phyloP scores from a whole-genome alignment of 1,140 invertebrate genomes.

The Stenopsyche tienmushanensis region DNA sequence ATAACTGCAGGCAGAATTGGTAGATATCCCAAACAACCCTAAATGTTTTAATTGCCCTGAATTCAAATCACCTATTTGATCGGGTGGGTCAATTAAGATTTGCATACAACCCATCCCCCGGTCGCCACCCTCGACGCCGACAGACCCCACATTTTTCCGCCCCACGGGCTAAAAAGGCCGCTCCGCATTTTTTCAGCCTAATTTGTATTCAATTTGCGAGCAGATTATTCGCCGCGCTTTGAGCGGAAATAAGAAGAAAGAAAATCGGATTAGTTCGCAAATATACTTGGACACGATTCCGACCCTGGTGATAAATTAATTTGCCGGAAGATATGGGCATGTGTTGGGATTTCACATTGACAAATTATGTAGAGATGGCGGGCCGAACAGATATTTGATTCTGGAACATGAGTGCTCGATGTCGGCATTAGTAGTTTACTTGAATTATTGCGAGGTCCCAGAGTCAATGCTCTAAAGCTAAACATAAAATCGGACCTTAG shows the following conservation, averaged over 20 bases:
- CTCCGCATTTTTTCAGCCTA: conserved; percentile 25
- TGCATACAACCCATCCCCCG: conserved; percentile 32
- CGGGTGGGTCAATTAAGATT: conserved; percentile 37
- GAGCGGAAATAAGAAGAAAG: conserved; percentile 35
- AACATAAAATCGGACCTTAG: background rate
- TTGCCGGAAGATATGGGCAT: conserved; percentile 32
- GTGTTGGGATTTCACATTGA: conserved; percentile 37
- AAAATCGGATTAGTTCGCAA: conserved; percentile 37
- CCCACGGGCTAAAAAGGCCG: background rate
- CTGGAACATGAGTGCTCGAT: conserved; percentile 14
- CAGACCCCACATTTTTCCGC: background rate
- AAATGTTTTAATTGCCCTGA: conserved; percentile 36
- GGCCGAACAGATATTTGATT: conserved; percentile 15
- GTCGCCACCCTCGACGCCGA: background rate
- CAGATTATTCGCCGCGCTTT: conserved; percentile 29
- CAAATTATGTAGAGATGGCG: conserved; percentile 37
- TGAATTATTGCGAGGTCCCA: conserved; percentile 13
- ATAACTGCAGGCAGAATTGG: conserved; percentile 9
- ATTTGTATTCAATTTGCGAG: conserved; percentile 40
- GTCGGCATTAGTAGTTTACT: conserved; percentile 15
- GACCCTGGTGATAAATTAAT: conserved; percentile 35
- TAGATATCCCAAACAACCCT: conserved; percentile 2
- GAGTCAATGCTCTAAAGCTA: background rate
- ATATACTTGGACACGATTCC: conserved; percentile 18
- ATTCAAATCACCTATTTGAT: conserved; percentile 37